Conservation (phyloP, 2,113 vertebrate species). For the Rousettus leschenaultii region DNA sequence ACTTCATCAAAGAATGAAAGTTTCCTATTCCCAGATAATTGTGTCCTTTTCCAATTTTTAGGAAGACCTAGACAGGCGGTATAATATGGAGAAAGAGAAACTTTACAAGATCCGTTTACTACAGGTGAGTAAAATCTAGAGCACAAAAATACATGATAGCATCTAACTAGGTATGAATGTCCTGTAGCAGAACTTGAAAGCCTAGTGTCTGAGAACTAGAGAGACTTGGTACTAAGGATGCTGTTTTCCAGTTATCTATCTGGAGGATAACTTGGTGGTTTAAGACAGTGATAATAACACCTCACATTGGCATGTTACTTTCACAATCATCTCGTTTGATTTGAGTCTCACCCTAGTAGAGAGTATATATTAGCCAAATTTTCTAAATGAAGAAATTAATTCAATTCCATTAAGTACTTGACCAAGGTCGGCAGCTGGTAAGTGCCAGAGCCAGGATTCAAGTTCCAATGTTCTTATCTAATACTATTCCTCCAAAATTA, state of each 20-base stretch:
- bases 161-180: background rate
- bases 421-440: background rate
- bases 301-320: background rate
- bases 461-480: background rate
- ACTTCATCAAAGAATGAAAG: background rate
- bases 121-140: conserved; percentile 85
- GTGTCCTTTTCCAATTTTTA: conserved; percentile 71
- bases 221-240: background rate
- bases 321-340: background rate
- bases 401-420: background rate
- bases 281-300: background rate
- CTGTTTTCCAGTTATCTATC: background rate
- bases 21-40: conserved; percentile 10
- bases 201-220: background rate
- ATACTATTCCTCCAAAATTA: background rate
- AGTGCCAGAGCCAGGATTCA: background rate
- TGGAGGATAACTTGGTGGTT: background rate
- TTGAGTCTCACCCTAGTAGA: background rate
- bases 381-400: background rate
- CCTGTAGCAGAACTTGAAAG: background rate
- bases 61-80: conserved; percentile 93
- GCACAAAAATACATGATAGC: no score
- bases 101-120: conserved; percentile 96
- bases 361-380: background rate
- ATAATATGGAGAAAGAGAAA: conserved; percentile 92